Evolutionary conservation across 37 sponge, comb jelly and placozoan genomes (phyloP), one percentile per base, ranked within the genome.

Genomic region (Chondrilla cf. caribensis): DNA sequence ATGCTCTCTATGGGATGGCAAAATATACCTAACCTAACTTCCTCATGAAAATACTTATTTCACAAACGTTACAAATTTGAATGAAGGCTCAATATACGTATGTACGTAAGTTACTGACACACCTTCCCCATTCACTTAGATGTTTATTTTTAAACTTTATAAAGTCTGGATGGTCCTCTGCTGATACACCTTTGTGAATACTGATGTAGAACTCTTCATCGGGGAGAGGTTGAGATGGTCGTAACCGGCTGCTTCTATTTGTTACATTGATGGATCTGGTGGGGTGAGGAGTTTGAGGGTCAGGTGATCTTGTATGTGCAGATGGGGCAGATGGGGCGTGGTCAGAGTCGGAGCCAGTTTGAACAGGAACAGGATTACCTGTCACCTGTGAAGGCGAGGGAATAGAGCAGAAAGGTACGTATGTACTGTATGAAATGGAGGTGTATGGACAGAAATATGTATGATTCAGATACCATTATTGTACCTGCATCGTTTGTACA

Each of bases 141-240:
- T 68, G 14, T 9, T 33, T 43, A 33, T 39, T 31, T 58, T 84
- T 73, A 42, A 88, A 84, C 76, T 51, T 22, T 17, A 28, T 26
- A 59, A 70, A 88, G 29, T 88, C 84, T 24, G 21, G 2, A n/a
- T 73, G n/a, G 22, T 73, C 59, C 54, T 58, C 82, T 43, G 60
- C 47, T 57, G 36, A 31, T 24, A 31, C 54, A 43, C 47, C 51
- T 38, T 37, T 44, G 59, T 65, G 47, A 19, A 81, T 42, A 24
- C 44, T 67, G 0, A 81, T 38, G 37, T 65, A 40, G 47, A 22
- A 31, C 43, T 55, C 37, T 21, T 31, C 33, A 17, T 19, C 37
- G 60, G 15, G 37, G 60, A 22, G 62, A 6, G 80, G 60, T 1
- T 6, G 58, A 39, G 60, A 7, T 7, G 80, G n/a, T 2, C 15